Base-by-base conservation (phyloP, 2,888 invertebrate genomes). In the Anarsia innoxiella region DNA sequence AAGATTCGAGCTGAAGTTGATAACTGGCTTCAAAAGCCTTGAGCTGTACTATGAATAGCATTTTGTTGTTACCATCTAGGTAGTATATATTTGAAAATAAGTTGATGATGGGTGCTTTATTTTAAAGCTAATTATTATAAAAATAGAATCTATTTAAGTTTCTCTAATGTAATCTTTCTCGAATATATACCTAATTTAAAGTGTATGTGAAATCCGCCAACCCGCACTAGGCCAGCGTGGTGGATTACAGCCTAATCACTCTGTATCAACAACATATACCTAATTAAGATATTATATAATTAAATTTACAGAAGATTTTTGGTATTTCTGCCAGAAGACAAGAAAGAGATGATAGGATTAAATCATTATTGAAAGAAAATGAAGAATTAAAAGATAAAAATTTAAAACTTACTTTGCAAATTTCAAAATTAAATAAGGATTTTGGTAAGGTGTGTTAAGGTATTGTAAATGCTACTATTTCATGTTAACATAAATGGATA, bases 1-100 rank as follows among this genome's bases (percentile, higher is more conserved):
- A 84, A 86, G 34, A 93, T 95, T 41, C 49, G 53, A 13, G 45
- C 42, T 12, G 48, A 68, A 51, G 68, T 71, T 1, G 37, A 59
- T 31, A 46, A 42, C 14, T 76, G 73, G 71, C 35, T 53, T 35
- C 42, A 54, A 0, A 44, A 41, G 31, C 5, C n/a, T n/a, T n/a
- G n/a, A n/a, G n/a, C n/a, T n/a, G n/a, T n/a, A n/a, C n/a, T n/a
- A n/a, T n/a, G n/a, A n/a, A n/a, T n/a, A n/a, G n/a, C n/a, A n/a
- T n/a, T n/a, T n/a, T n/a, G n/a, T n/a, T n/a, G n/a, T n/a, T n/a
- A n/a, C n/a, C n/a, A n/a, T n/a, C n/a, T n/a, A n/a, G n/a, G n/a
- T n/a, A n/a, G n/a, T n/a, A n/a, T n/a, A n/a, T n/a, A n/a, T n/a
- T n/a, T n/a, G n/a, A n/a, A n/a, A n/a, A n/a, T n/a, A n/a, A n/a